Percentiles rank a stretch among this genome's conserved stretches.
Conservation (phyloP, 2,888 invertebrate species). For the Lathronympha strigana region DNA sequence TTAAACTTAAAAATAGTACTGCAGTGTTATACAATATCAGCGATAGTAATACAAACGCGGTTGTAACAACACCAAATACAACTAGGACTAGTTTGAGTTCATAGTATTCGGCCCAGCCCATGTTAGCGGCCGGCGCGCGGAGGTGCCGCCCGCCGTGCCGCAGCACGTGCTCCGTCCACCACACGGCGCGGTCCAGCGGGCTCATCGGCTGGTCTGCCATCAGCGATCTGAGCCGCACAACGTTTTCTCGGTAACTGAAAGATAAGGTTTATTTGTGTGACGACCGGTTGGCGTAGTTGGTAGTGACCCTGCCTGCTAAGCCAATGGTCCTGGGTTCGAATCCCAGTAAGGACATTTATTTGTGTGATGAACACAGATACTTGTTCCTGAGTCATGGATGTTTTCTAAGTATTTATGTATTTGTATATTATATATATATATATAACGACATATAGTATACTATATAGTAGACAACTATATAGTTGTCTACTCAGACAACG, state of each 20-base stretch:
- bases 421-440: no score
- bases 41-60: background rate
- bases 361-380: no score
- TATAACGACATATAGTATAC: no score
- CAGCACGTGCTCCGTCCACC: conserved; percentile 39
- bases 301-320: no score
- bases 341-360: no score
- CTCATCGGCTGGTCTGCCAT: conserved; percentile 49
- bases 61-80: background rate
- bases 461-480: no score
- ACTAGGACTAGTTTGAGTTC: conserved; percentile 47
- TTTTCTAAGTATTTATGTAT: no score
- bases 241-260: conserved; percentile 51
- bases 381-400: no score
- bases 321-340: no score
- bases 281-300: no score
- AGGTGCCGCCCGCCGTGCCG: conserved; percentile 46
- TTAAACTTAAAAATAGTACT: background rate
- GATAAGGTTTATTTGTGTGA: no score
- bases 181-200: conserved; percentile 41
- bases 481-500: no score
- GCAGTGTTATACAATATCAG: background rate
- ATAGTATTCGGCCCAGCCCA: conserved; percentile 48
- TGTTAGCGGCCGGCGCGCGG: conserved; percentile 49
- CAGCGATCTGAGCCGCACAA: conserved; percentile 44